Percentiles rank a stretch among this genome's conserved stretches.
phyloP scores from a whole-genome alignment of 1,140 invertebrate genomes.

The Drosophila tsacasi region DNA sequence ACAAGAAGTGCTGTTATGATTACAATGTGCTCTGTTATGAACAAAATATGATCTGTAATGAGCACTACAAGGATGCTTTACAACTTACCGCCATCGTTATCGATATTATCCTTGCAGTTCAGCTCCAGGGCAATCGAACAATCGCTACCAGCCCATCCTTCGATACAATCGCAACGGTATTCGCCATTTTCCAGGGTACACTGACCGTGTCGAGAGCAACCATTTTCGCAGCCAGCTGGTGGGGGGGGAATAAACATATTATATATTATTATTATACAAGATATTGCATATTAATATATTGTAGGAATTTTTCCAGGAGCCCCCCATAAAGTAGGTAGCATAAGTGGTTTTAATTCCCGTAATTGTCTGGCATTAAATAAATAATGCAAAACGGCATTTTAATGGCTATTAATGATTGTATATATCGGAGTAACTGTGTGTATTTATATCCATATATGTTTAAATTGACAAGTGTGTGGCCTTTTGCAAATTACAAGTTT shows the following conservation, averaged over 20 bases:
- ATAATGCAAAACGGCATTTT: constrained; percentile 15
- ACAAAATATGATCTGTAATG: too few species aligned
- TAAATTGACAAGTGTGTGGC: constrained; percentile 1
- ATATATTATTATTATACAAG: background rate
- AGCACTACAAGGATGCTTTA: too few species aligned
- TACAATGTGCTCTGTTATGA: too few species aligned
- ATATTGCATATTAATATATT: background rate
- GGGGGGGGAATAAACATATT: background rate
- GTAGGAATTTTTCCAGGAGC: background rate
- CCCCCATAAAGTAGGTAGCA: background rate
- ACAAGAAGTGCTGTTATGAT: background rate
- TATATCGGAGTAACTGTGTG: background rate
- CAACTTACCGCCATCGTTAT: constrained; percentile 97
- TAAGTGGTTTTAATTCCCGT: constrained; percentile 4
- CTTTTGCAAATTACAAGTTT: constrained; percentile 17
- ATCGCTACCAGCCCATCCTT: constrained; percentile 96
- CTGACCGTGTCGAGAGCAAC: constrained; percentile 95
- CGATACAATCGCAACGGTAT: constrained; percentile 95
- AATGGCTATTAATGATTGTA: constrained; percentile 12
- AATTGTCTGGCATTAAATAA: constrained; percentile 1
- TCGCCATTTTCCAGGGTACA: constrained; percentile 94
- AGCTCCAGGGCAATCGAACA: constrained; percentile 96
- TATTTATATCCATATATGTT: background rate
- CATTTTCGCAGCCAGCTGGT: constrained; percentile 96
- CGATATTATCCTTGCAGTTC: constrained; percentile 96